phyloP scores from a whole-genome alignment of 2,888 invertebrate species.

The Conops quadrifasciatus region DNA sequence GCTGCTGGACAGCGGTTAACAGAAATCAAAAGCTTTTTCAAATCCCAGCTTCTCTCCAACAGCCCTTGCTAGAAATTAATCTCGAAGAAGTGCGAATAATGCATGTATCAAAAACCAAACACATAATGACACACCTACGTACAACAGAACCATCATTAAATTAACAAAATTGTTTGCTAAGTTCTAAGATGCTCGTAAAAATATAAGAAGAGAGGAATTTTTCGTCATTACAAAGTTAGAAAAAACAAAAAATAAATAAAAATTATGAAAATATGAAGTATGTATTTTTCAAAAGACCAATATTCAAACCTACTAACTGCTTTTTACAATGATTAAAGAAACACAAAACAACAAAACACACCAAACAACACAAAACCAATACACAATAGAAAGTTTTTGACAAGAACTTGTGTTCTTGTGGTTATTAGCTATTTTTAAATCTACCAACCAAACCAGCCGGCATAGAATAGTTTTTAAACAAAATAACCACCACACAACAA shows the following conservation, averaged over 20 bases:
- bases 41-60: constrained; percentile 6
- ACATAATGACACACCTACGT: not conserved
- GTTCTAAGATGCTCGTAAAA: not conserved
- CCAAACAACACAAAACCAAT: too few relatives aligned
- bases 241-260: constrained; percentile 3
- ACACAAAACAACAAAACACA: not conserved
- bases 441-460: too few relatives aligned
- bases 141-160: constrained; percentile 13
- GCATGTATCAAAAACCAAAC: not conserved
- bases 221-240: not conserved
- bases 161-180: constrained; percentile 11
- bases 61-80: constrained; percentile 15
- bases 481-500: too few relatives aligned
- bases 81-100: not conserved
- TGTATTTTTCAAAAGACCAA: constrained; percentile 27
- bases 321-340: constrained; percentile 15
- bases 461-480: not conserved
- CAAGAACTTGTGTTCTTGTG: too few relatives aligned
- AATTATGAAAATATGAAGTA: not conserved
- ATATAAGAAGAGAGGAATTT: not conserved
- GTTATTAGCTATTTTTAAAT: too few relatives aligned
- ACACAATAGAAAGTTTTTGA: too few relatives aligned
- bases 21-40: constrained; percentile 12
- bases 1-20: constrained; percentile 31
- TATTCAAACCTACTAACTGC: constrained; percentile 23